These are phyloP conservation scores for Morinoia aosen DNA, from an alignment of 2,888 invertebrate species.

Conservation along the genomic window DNA sequence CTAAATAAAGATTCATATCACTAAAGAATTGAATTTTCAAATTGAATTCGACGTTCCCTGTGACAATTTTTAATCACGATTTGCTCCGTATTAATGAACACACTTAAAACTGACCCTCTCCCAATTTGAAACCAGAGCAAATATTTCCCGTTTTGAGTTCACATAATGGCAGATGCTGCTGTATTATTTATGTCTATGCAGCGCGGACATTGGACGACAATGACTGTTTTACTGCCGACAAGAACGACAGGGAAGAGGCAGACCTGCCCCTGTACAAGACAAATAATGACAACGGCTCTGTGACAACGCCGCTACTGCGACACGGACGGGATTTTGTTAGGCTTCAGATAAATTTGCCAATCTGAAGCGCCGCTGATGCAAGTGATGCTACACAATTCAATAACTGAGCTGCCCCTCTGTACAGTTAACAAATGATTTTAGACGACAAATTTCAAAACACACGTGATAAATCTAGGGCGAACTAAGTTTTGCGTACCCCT, in stretches of 20 bases:
- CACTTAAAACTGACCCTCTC: not conserved
- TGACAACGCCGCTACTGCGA: constrained; percentile 46
- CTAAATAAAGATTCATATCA: too few species aligned
- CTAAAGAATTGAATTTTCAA: not conserved
- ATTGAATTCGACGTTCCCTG: not conserved
- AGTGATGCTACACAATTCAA: constrained; percentile 32
- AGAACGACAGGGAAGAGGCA: constrained; percentile 54
- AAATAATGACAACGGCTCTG: constrained; percentile 43
- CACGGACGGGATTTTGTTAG: constrained; percentile 34
- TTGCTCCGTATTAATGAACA: not conserved
- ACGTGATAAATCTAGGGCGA: not conserved
- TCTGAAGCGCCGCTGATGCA: constrained; percentile 48
- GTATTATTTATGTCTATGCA: constrained; percentile 51
- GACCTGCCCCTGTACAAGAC: constrained; percentile 42
- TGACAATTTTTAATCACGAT: not conserved
- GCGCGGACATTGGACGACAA: constrained; percentile 25
- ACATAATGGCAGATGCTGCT: constrained; percentile 42
- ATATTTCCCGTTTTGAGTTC: not conserved
- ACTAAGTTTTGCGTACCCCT: not conserved
- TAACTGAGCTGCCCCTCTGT: not conserved
- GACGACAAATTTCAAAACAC: not conserved
- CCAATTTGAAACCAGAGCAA: not conserved
- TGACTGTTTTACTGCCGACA: constrained; percentile 43
- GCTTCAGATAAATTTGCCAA: constrained; percentile 53
- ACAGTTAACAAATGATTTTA: not conserved